Conservation (phyloP, 2,888 invertebrate species). For the Smittia aterrima region DNA sequence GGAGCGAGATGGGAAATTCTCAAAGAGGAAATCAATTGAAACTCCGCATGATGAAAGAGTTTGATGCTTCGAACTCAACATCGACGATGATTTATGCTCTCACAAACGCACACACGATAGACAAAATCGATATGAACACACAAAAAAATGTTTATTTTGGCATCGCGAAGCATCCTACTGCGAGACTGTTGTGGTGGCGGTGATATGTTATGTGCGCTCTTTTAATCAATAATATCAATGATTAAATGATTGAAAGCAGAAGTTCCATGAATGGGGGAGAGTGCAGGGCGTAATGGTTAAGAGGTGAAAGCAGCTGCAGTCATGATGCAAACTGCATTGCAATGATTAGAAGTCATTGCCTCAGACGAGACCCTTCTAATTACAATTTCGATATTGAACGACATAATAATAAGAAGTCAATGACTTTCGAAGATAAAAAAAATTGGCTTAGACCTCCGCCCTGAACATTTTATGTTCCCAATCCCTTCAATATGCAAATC, state of each 20-base stretch:
- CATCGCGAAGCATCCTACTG: background rate
- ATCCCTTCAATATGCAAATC: conserved; percentile 27
- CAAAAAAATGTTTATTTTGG: conserved; percentile 15
- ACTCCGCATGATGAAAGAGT: conserved; percentile 29
- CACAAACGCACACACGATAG: conserved; percentile 7
- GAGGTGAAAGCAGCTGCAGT: background rate
- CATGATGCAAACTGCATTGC: conserved; percentile 15
- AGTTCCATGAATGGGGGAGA: background rate
- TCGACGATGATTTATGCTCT: conserved; percentile 31
- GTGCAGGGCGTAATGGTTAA: background rate
- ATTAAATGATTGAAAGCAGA: background rate
- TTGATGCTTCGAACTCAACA: conserved; percentile 14
- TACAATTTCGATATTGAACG: no score
- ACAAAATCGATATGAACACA: conserved; percentile 35
- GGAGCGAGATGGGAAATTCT: background rate
- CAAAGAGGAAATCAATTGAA: conserved; percentile 37
- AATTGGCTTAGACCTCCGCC: no score
- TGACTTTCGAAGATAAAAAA: background rate
- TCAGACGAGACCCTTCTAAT: no score
- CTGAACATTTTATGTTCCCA: conserved; percentile 1
- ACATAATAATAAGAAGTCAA: no score
- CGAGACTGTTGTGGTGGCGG: background rate
- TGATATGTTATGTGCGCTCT: background rate
- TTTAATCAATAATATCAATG: conserved; percentile 22
- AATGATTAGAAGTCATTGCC: conserved; percentile 35